Evolutionary conservation across 2,797 vertebrate species (phyloP).

Genomic region (Alca torda): DNA sequence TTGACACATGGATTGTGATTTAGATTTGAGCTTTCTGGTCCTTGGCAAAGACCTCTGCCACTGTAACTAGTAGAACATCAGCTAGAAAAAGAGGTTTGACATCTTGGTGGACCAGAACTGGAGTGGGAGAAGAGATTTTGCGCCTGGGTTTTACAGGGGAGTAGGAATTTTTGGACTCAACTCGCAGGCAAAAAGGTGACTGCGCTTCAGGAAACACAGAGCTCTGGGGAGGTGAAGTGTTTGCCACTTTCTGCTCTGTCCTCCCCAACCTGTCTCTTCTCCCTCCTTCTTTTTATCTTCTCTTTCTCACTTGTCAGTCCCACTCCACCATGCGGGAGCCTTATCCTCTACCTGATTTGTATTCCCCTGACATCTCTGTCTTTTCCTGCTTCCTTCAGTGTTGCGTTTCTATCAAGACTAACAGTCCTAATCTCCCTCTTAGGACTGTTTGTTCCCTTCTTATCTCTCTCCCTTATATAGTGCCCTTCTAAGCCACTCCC

Average conservation of each 20-base stretch:
- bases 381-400: background rate
- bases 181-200: background rate
- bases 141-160: background rate
- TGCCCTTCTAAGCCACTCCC: background rate
- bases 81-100: background rate
- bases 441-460: background rate
- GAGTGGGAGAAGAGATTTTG: background rate
- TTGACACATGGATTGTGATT: background rate
- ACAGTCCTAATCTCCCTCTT: background rate
- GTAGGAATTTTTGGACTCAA: background rate
- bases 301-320: background rate
- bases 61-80: background rate
- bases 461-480: background rate
- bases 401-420: background rate
- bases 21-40: background rate
- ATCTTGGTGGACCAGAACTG: background rate
- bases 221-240: background rate
- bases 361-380: background rate
- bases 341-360: background rate
- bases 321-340: background rate
- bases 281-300: background rate
- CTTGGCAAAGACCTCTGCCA: background rate
- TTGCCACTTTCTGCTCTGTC: background rate
- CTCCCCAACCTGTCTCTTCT: background rate
- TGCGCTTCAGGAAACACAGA: background rate